Evolutionary conservation across 2,888 invertebrate species (phyloP).

Genomic region (Nemapogon koenigi): DNA sequence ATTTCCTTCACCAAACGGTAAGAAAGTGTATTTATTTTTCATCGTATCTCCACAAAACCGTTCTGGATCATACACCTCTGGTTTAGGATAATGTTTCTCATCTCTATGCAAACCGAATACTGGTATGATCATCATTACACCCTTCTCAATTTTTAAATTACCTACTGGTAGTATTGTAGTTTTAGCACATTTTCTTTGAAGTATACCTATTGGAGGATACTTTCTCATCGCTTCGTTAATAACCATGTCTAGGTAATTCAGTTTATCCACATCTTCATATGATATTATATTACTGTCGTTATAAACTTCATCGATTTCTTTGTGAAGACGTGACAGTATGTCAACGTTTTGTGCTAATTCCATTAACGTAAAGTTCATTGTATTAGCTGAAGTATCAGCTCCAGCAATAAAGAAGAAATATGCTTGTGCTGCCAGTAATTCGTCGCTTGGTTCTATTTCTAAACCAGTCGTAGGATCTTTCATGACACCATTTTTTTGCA

Average conservation of each 20-base stretch:
- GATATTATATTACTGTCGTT: slow-evolving; percentile 26
- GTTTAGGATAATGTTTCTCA: slow-evolving; percentile 34
- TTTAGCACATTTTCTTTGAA: slow-evolving; percentile 31
- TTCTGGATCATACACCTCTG: slow-evolving; percentile 47
- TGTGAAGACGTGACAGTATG: slow-evolving; percentile 32
- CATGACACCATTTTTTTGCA: slow-evolving; percentile 32
- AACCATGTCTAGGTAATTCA: slow-evolving; percentile 44
- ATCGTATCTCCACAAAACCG: slow-evolving; percentile 30
- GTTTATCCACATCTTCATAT: slow-evolving; percentile 30
- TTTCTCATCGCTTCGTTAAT: slow-evolving; percentile 36
- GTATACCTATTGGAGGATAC: slow-evolving; percentile 33
- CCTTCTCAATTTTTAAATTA: slow-evolving; percentile 28
- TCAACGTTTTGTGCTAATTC: slow-evolving; percentile 37
- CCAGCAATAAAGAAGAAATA: slow-evolving; percentile 54
- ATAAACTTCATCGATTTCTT: slow-evolving; percentile 39
- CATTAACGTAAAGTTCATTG: slow-evolving; percentile 37
- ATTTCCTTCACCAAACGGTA: slow-evolving; percentile 59
- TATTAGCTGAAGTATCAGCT: slow-evolving; percentile 41
- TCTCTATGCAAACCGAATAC: slow-evolving; percentile 37
- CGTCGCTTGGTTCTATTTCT: slow-evolving; percentile 30
- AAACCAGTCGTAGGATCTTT: slow-evolving; percentile 28
- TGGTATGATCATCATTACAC: slow-evolving; percentile 23
- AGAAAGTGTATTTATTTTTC: slow-evolving; percentile 33
- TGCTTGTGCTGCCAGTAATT: slow-evolving; percentile 45
- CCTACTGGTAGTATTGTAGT: slow-evolving; percentile 28